These are phyloP conservation scores for Chaetura pelagica DNA, from an alignment of 2,113 vertebrate species.

Conservation along the genomic window DNA sequence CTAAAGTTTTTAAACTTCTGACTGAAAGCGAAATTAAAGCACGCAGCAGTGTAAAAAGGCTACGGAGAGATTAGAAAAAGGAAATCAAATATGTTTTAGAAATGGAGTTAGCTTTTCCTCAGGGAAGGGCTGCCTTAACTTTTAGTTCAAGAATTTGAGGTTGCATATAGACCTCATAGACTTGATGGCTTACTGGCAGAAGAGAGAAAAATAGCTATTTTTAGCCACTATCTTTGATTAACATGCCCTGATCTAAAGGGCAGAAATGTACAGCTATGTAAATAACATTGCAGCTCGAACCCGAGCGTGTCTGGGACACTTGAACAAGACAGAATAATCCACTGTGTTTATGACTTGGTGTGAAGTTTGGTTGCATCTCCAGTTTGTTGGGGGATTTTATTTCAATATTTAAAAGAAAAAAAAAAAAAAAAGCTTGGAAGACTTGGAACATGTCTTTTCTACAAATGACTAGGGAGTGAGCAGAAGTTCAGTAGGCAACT, in stretches of 20 bases:
- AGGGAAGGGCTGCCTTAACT: slow-evolving; percentile 60
- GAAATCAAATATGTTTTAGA: slow-evolving; percentile 78
- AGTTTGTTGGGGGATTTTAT: neutral
- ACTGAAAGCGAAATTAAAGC: slow-evolving; percentile 85
- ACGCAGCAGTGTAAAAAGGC: slow-evolving; percentile 73
- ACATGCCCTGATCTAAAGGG: neutral
- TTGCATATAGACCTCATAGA: slow-evolving; percentile 15
- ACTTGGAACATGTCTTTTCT: neutral
- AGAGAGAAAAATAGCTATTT: slow-evolving; percentile 14
- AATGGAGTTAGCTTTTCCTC: slow-evolving; percentile 77
- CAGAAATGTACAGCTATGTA: neutral
- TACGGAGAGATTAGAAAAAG: slow-evolving; percentile 74
- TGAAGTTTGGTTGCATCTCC: neutral
- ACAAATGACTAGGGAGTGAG: neutral
- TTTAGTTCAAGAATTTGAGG: slow-evolving; percentile 46
- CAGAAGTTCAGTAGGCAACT: neutral
- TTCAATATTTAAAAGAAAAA: neutral
- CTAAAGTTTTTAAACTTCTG: slow-evolving; percentile 87
- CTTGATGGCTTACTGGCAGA: slow-evolving; percentile 3
- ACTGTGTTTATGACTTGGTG: neutral
- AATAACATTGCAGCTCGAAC: neutral
- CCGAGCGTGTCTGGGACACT: neutral
- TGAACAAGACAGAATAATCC: neutral
- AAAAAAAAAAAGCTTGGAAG: neutral
- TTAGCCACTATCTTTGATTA: slow-evolving; percentile 13